Evolutionary conservation across 2,888 invertebrate genomes (phyloP).

Genomic region (Orthonychiurus folsomi): DNA sequence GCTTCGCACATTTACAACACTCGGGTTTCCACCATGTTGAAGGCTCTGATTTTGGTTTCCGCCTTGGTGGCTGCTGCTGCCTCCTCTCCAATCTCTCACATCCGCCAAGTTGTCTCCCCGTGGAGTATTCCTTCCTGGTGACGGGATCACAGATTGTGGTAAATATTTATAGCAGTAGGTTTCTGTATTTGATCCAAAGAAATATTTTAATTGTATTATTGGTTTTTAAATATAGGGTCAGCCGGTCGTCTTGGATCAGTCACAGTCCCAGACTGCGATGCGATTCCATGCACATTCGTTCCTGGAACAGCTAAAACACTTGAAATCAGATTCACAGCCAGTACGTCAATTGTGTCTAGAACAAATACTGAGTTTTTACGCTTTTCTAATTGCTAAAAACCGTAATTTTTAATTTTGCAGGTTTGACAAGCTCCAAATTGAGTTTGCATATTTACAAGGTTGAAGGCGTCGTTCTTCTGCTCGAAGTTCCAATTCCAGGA

Average conservation of each 20-base stretch:
- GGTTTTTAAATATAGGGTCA: background rate
- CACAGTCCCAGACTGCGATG: background rate
- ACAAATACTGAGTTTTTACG: no score
- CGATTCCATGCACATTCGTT: background rate
- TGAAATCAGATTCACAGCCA: background rate
- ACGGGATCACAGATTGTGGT: background rate
- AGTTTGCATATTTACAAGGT: no score
- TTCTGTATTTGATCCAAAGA: no score
- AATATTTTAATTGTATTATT: no score
- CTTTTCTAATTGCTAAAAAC: no score
- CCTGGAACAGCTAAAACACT: background rate
- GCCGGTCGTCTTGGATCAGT: background rate
- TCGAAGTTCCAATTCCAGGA: no score
- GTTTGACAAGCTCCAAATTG: background rate
- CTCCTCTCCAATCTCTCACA: background rate
- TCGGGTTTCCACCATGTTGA: no score
- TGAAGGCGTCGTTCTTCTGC: background rate
- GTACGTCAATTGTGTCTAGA: no score
- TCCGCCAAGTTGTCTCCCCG: no score
- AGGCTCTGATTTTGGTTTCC: background rate
- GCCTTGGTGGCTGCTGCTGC: background rate
- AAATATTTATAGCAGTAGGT: no score
- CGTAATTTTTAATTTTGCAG: background rate
- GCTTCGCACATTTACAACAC: no score
- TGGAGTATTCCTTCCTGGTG: background rate